Evolutionary conservation across 2,888 invertebrate genomes (phyloP).

Genomic region (Platycheirus albimanus): DNA sequence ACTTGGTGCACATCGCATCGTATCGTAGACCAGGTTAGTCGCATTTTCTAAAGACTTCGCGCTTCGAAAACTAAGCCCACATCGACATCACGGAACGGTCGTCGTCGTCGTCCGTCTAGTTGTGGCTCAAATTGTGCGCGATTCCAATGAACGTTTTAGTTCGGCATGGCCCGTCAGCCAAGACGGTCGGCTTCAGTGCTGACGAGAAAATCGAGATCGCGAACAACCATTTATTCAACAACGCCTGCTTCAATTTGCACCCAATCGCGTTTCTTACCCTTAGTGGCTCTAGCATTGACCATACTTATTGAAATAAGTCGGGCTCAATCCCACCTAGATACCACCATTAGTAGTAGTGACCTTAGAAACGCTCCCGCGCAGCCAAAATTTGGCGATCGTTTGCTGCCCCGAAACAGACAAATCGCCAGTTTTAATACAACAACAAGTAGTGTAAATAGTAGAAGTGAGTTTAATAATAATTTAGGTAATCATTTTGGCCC

Average conservation of each 20-base stretch:
- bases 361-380: slow-evolving; percentile 61
- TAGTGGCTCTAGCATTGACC: slow-evolving; percentile 55
- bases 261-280: slow-evolving; percentile 59
- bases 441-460: slow-evolving; percentile 58
- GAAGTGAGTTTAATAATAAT: slow-evolving; percentile 77
- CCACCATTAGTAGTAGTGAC: no score
- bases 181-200: slow-evolving; percentile 78
- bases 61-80: slow-evolving; percentile 18
- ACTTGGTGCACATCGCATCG: slow-evolving; percentile 51
- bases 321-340: slow-evolving; percentile 65
- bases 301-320: slow-evolving; percentile 67
- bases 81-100: no score
- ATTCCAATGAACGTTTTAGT: slow-evolving; percentile 76
- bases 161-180: slow-evolving; percentile 81
- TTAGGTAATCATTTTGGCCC: slow-evolving; percentile 76
- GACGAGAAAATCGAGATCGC: slow-evolving; percentile 71
- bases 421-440: slow-evolving; percentile 69
- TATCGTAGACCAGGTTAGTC: slow-evolving; percentile 12
- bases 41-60: neutral
- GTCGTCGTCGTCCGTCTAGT: no score
- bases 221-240: slow-evolving; percentile 31
- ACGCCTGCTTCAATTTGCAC: slow-evolving; percentile 18
- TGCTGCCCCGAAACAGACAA: slow-evolving; percentile 79
- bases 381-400: slow-evolving; percentile 80
- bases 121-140: slow-evolving; percentile 54